Evolutionary conservation across 2,888 invertebrate genomes (phyloP), one percentile per base, ranked within the genome.

Genomic region (Endomychus coccineus): DNA sequence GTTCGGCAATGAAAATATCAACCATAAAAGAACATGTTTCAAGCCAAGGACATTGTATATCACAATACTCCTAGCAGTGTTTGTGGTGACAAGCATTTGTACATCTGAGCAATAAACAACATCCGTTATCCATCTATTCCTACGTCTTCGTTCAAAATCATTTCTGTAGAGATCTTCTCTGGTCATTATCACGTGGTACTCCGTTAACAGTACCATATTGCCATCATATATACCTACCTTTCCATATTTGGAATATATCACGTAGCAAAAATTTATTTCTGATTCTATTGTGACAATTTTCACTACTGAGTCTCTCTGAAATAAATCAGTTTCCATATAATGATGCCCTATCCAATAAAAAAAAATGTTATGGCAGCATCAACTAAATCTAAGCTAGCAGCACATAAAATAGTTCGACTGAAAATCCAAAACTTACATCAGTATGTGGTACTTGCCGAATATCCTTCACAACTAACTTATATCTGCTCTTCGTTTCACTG

Each of bases 111-210:
- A 59, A 55, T 74, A 77, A 2, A 77, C 54, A 0, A 72, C 77
- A 46, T 79, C 79, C 0, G 78, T 78, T 2, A 80, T 67, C 78
- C 78, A 79, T 22, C 70, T 65, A 44, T 71, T 72, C 40, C 68
- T 69, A 1, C 73, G 65, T 7, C 71, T 57, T 51, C 52, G 54
- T 35, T 46, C 56, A 44, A 54, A 60, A 42, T 47, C 60, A 25
- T 56, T 67, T 7, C 68, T 59, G 2, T 53, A 61, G 2, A 70
- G 49, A 16, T 75, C 74, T 12, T 68, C 70, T 34, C 73, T 60
- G 3, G 71, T 71, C 52, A 73, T 71, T 40, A 75, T 72, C 4
- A 71, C 64, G 25, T 60, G 56, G 44, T 77, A 77, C 0, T 68
- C 64, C 15, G 68, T 64, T 17, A 76, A 50, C 11, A 75, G 64